Conservation (phyloP, 2,888 invertebrate species). For the Neocrepidodera transversa region DNA sequence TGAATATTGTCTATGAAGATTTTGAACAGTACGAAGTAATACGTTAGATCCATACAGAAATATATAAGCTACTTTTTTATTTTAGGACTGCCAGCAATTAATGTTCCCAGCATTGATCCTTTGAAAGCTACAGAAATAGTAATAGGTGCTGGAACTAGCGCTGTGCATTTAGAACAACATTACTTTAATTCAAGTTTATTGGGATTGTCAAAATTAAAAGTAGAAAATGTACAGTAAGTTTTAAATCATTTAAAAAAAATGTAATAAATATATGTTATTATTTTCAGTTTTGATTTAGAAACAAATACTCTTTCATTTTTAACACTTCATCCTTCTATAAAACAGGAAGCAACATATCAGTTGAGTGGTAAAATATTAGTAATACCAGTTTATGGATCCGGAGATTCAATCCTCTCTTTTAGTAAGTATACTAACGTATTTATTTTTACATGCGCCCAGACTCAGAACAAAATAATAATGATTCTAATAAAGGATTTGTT, state of each 20-base stretch:
- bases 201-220: slow-evolving; percentile 28
- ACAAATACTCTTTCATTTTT: slow-evolving; percentile 33
- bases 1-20: neutral
- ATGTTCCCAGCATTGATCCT: slow-evolving; percentile 34
- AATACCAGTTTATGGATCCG: slow-evolving; percentile 37
- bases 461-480: too few species aligned
- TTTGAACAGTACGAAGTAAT: neutral
- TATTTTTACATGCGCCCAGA: too few species aligned
- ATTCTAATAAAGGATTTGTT: too few species aligned
- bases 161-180: slow-evolving; percentile 37
- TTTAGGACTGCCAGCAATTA: slow-evolving; percentile 31
- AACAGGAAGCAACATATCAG: slow-evolving; percentile 32
- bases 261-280: too few species aligned
- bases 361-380: slow-evolving; percentile 39
- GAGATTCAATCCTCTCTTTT: slow-evolving; percentile 27
- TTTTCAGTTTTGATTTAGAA: slow-evolving; percentile 25
- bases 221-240: slow-evolving; percentile 37
- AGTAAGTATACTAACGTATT: slow-evolving; percentile 32
- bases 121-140: slow-evolving; percentile 16
- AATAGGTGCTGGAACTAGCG: slow-evolving; percentile 34
- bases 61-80: neutral
- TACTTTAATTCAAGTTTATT: slow-evolving; percentile 29
- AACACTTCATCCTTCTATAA: slow-evolving; percentile 21
- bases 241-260: too few species aligned
- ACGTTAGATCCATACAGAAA: too few species aligned